phyloP scores from a whole-genome alignment of 2,797 vertebrate species.

The Myoxocephalus aenaeus region DNA sequence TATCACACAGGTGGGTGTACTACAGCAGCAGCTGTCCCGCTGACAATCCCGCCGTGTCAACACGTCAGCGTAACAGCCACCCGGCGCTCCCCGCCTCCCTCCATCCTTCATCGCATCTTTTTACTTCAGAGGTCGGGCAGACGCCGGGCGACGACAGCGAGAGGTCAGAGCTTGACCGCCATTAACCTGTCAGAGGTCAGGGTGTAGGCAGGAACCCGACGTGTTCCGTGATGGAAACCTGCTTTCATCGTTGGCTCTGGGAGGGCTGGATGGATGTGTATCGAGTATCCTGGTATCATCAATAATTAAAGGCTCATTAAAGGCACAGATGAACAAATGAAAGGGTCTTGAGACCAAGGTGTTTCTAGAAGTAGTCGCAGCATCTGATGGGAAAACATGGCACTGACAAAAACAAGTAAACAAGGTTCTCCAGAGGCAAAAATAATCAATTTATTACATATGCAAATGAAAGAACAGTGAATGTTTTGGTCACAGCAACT shows the following conservation, averaged over 20 bases:
- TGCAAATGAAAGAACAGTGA: background rate
- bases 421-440: background rate
- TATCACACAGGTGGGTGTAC: slow-evolving; percentile 45
- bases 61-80: slow-evolving; percentile 41
- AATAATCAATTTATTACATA: background rate
- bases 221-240: slow-evolving; percentile 47
- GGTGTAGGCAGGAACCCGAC: slow-evolving; percentile 22
- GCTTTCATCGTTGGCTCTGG: slow-evolving; percentile 26
- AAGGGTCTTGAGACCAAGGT: background rate
- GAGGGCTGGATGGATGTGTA: background rate
- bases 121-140: slow-evolving; percentile 56
- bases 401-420: background rate
- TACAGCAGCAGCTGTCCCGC: slow-evolving; percentile 40
- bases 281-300: background rate
- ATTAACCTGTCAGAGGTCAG: slow-evolving; percentile 66
- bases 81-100: background rate
- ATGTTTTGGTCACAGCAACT: background rate
- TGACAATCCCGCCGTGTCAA: slow-evolving; percentile 48
- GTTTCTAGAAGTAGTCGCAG: background rate
- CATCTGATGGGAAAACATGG: background rate
- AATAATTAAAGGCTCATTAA: background rate
- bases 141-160: slow-evolving; percentile 70
- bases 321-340: background rate
- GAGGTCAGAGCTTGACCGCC: slow-evolving; percentile 62
- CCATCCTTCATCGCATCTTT: slow-evolving; percentile 65